These are phyloP conservation scores for Remorina albescens DNA, from an alignment of 2,797 vertebrate species.

Conservation along the genomic window DNA sequence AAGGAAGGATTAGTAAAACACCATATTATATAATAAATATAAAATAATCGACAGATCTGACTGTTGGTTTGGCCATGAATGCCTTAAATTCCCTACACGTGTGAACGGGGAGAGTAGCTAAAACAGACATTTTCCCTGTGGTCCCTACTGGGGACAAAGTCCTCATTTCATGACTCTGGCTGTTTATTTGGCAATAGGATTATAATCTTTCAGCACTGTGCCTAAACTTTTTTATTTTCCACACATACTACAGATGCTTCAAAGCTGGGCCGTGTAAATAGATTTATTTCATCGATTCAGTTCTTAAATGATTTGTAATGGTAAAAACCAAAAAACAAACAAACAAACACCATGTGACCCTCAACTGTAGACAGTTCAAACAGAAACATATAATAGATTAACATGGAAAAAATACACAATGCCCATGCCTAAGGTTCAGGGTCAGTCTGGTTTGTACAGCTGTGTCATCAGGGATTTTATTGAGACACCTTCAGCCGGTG, in stretches of 20 bases:
- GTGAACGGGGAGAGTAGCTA: constrained; percentile 28
- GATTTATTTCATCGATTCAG: background rate
- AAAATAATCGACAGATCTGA: constrained; percentile 10
- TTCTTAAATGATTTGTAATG: background rate
- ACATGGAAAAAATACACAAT: constrained; percentile 17
- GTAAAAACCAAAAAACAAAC: background rate
- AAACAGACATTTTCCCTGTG: constrained; percentile 35
- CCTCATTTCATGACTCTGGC: constrained; percentile 56
- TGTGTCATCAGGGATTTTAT: constrained; percentile 59
- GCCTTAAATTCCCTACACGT: constrained; percentile 19
- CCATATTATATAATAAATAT: too few species aligned
- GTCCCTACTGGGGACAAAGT: constrained; percentile 62
- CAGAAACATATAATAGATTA: constrained; percentile 17
- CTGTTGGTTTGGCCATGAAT: constrained; percentile 25
- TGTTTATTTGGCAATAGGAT: constrained; percentile 49
- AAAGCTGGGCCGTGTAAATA: background rate
- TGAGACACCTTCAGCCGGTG: constrained; percentile 60
- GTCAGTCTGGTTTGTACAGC: constrained; percentile 58
- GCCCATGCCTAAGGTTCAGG: constrained; percentile 29
- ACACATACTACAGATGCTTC: constrained; percentile 19
- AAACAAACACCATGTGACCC: constrained; percentile 6
- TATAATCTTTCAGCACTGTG: constrained; percentile 12
- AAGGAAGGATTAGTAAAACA: background rate
- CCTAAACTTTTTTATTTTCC: constrained; percentile 15
- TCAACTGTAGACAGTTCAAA: background rate